A percentile compares a stretch with the other conserved stretches of the same genome.
phyloP scores from a whole-genome alignment of 2,113 vertebrate genomes.

The Bettongia penicillata region DNA sequence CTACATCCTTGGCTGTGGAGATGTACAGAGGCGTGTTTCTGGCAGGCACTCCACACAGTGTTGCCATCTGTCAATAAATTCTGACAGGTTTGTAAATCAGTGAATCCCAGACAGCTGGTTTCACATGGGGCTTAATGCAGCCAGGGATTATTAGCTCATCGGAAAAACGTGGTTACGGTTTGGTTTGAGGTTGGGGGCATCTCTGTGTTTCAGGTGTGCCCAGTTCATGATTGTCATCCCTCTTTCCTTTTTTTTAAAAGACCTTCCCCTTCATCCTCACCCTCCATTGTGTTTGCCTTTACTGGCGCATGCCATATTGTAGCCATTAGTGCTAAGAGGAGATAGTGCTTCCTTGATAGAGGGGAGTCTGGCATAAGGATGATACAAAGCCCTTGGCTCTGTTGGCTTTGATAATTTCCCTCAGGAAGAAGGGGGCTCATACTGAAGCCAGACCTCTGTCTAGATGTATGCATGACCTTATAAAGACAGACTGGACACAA shows the following conservation, averaged over 20 bases:
- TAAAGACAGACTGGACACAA: neutral
- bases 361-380: neutral
- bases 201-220: neutral
- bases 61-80: slow-evolving; percentile 74
- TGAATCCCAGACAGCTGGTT: slow-evolving; percentile 65
- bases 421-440: neutral
- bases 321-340: neutral
- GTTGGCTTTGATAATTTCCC: neutral
- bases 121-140: slow-evolving; percentile 41
- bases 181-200: slow-evolving; percentile 8
- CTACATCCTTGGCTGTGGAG: slow-evolving; percentile 38
- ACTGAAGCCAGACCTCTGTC: neutral
- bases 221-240: neutral
- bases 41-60: slow-evolving; percentile 51
- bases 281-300: neutral
- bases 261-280: neutral
- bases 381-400: neutral
- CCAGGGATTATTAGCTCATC: slow-evolving; percentile 37
- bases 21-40: slow-evolving; percentile 59
- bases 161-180: slow-evolving; percentile 4
- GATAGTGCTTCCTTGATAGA: neutral
- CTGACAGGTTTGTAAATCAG: slow-evolving; percentile 71
- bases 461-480: neutral
- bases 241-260: slow-evolving; percentile 36
- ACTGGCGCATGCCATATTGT: neutral